Conservation (phyloP, 2,113 vertebrate species). For the Asarcornis scutulata region DNA sequence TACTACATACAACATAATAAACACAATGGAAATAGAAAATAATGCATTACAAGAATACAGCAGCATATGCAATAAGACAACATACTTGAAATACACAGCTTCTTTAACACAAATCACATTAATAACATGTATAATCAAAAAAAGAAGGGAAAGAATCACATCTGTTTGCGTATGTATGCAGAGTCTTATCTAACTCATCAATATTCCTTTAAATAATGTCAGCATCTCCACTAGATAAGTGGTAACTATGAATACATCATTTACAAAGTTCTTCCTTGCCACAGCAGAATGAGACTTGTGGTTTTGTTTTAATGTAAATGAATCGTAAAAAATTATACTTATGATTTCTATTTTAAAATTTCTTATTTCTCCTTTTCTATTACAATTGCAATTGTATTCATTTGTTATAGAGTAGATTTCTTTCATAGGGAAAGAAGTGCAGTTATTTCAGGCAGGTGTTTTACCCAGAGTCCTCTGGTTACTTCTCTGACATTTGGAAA, state of each 20-base stretch:
- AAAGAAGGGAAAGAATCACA: not conserved
- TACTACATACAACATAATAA: not conserved
- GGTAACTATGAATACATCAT: conserved; percentile 27
- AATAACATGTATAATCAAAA: not conserved
- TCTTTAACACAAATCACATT: not conserved
- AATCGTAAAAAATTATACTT: conserved; percentile 22
- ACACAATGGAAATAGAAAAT: not conserved
- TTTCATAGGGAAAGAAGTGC: not conserved
- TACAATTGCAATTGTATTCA: not conserved
- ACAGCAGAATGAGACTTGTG: conserved; percentile 1
- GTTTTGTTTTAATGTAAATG: not conserved
- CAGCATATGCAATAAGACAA: not conserved
- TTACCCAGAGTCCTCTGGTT: not conserved
- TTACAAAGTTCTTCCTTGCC: conserved; percentile 1
- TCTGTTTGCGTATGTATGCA: conserved; percentile 33
- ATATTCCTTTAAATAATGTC: conserved; percentile 49
- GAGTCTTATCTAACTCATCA: conserved; percentile 21
- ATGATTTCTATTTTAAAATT: conserved; percentile 25
- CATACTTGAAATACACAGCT: not conserved
- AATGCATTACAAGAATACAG: not conserved
- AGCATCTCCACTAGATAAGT: not conserved
- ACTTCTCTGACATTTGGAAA: not conserved
- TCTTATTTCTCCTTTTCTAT: not conserved
- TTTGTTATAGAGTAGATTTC: not conserved
- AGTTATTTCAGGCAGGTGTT: not conserved